phyloP scores from a whole-genome alignment of 2,113 vertebrate genomes.

The Macaca nemestrina region DNA sequence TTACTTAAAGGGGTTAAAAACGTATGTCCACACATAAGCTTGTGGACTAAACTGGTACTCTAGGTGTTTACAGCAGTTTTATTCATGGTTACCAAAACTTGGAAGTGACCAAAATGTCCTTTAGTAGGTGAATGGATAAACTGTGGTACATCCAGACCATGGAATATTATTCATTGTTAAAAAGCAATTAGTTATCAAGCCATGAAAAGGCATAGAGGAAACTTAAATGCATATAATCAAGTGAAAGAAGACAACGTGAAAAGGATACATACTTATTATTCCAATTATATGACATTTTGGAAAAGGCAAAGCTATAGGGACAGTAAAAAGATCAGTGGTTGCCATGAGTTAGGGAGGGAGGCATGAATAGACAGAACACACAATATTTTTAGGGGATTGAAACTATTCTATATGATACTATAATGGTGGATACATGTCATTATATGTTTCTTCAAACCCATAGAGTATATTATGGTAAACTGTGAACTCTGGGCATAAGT shows the following conservation, averaged over 20 bases:
- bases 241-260: not conserved
- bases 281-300: not conserved
- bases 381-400: not conserved
- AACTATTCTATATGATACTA: not conserved
- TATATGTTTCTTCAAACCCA: not conserved
- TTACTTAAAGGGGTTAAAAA: not conserved
- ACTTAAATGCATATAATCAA: not conserved
- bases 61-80: not conserved
- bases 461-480: not conserved
- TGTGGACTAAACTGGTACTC: not conserved
- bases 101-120: not conserved
- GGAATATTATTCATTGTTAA: not conserved
- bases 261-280: not conserved
- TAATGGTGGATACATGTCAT: not conserved
- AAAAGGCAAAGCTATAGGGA: not conserved
- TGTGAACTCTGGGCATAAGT: not conserved
- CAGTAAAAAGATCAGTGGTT: not conserved
- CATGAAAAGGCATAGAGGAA: not conserved
- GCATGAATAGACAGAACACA: not conserved
- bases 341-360: too few species aligned
- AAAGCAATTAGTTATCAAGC: not conserved
- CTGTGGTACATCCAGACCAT: not conserved
- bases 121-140: not conserved
- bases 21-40: not conserved
- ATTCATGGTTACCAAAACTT: not conserved